phyloP scores from a whole-genome alignment of 2,888 invertebrate genomes.

The Crematogaster levior region DNA sequence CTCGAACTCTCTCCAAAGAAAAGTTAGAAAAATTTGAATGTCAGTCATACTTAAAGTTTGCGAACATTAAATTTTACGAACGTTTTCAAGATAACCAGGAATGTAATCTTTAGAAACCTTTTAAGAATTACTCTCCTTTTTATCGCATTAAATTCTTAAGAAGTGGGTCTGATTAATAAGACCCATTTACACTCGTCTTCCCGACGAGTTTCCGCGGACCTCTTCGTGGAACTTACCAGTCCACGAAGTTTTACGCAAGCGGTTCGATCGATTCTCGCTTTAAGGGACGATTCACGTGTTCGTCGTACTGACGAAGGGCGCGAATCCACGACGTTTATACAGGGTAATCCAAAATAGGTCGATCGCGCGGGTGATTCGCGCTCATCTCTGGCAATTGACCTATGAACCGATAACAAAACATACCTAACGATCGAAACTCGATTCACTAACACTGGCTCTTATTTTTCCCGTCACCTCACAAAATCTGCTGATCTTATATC shows the following conservation, averaged over 20 bases:
- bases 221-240: slow-evolving; percentile 66
- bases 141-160: slow-evolving; percentile 13
- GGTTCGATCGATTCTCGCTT: slow-evolving; percentile 68
- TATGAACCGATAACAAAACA: neutral
- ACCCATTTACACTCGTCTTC: neutral
- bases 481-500: neutral
- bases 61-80: slow-evolving; percentile 36
- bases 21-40: neutral
- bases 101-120: slow-evolving; percentile 16
- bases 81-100: slow-evolving; percentile 22
- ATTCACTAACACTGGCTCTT: slow-evolving; percentile 34
- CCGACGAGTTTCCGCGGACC: neutral
- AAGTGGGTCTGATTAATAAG: slow-evolving; percentile 31
- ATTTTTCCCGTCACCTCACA: slow-evolving; percentile 27
- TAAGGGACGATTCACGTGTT: slow-evolving; percentile 72
- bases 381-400: neutral
- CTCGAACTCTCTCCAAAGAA: neutral
- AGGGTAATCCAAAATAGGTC: slow-evolving; percentile 65
- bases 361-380: slow-evolving; percentile 1
- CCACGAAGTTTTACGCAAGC: slow-evolving; percentile 61
- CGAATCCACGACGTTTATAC: slow-evolving; percentile 64
- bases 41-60: neutral
- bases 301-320: slow-evolving; percentile 66
- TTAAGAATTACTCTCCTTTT: slow-evolving; percentile 64
- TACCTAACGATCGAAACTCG: neutral